phyloP scores from a whole-genome alignment of 2,797 vertebrate species.

The Gymnoscopelus microlampas region DNA sequence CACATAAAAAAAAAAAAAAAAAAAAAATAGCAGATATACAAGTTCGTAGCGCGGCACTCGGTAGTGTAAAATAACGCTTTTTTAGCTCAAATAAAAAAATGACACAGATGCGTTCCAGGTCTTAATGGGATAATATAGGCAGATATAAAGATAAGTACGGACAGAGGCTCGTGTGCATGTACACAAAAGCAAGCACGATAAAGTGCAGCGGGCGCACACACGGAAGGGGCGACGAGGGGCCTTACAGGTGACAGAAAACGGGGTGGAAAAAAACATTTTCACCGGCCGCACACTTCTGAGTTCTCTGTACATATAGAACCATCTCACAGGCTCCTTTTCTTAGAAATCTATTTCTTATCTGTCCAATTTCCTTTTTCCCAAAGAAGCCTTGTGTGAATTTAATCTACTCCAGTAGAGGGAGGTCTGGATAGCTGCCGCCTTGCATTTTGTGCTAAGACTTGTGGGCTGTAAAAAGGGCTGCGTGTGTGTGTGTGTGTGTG shows the following conservation, averaged over 20 bases:
- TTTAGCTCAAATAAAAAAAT: no score
- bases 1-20: no score
- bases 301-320: conserved; percentile 42
- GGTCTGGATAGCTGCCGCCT: conserved; percentile 70
- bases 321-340: conserved; percentile 53
- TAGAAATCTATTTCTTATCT: conserved; percentile 87
- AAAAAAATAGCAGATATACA: no score
- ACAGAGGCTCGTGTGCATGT: conserved; percentile 45
- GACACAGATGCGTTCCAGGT: no score
- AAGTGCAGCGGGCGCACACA: conserved; percentile 29
- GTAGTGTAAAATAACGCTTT: no score
- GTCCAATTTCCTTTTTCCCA: conserved; percentile 90
- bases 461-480: background rate
- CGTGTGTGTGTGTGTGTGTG: conserved; percentile 3
- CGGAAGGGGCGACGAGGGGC: conserved; percentile 12
- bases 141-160: conserved; percentile 42
- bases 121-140: no score
- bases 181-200: conserved; percentile 21
- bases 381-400: conserved; percentile 83
- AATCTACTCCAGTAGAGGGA: conserved; percentile 84
- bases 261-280: conserved; percentile 52
- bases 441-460: conserved; percentile 61
- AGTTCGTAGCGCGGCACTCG: no score
- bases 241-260: conserved; percentile 56
- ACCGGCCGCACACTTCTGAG: conserved; percentile 40